Percentiles rank a stretch among this genome's conserved stretches.
These are phyloP conservation scores for Lycia hirtaria DNA, from an alignment of 2,888 invertebrate genomes.

Conservation along the genomic window DNA sequence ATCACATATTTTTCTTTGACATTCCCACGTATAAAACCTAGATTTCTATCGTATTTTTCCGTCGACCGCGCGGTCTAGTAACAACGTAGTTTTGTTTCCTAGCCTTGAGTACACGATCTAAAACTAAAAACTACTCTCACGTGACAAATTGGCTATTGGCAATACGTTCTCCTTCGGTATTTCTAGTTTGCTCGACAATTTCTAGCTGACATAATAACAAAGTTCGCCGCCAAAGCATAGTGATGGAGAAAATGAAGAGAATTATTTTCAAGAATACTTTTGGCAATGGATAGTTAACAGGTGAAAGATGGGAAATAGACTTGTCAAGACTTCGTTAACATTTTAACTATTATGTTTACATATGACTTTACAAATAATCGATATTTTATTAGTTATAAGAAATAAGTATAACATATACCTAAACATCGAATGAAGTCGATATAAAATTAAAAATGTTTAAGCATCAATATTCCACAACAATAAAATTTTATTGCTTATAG, in stretches of 20 bases:
- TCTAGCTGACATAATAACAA: conserved; percentile 30
- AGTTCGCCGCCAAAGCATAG: conserved; percentile 25
- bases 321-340: too few species aligned
- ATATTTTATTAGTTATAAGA: too few species aligned
- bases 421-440: too few species aligned
- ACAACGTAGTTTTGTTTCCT: conserved; percentile 24
- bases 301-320: conserved; percentile 3
- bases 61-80: conserved; percentile 16
- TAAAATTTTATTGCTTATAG: too few species aligned
- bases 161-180: conserved; percentile 39
- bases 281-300: conserved; percentile 13
- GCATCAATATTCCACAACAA: too few species aligned
- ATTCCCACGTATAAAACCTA: background rate
- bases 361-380: too few species aligned
- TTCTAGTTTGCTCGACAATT: conserved; percentile 37
- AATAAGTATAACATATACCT: too few species aligned
- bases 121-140: conserved; percentile 33
- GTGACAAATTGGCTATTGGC: conserved; percentile 42
- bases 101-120: conserved; percentile 40
- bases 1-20: background rate
- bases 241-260: conserved; percentile 21
- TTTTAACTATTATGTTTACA: too few species aligned
- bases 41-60: conserved; percentile 8
- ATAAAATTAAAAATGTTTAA: too few species aligned
- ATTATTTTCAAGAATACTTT: conserved; percentile 16